phyloP scores from a whole-genome alignment of 1,140 invertebrate genomes.

The Acromyrmex charruanus region DNA sequence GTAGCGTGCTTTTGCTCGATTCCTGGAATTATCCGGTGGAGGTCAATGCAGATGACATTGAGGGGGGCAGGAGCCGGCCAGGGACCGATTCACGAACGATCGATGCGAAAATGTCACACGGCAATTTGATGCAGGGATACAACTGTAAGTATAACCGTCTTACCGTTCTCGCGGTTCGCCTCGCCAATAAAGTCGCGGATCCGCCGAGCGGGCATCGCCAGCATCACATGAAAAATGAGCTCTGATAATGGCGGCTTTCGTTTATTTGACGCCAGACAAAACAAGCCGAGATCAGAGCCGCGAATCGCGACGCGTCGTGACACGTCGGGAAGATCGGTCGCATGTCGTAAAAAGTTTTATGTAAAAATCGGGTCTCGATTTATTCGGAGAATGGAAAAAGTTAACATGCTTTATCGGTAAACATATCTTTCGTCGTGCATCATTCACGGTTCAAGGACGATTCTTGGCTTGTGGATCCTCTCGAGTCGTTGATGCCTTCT shows the following conservation, averaged over 20 bases:
- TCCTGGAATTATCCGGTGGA: constrained; percentile 32
- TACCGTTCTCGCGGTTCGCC: not conserved
- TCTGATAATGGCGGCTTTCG: constrained; percentile 83
- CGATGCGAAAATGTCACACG: constrained; percentile 74
- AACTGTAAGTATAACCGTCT: constrained; percentile 76
- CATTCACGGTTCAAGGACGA: not conserved
- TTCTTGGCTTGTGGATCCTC: constrained; percentile 5
- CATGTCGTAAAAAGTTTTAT: not conserved
- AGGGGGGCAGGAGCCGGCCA: constrained; percentile 11
- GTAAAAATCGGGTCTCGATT: too few species aligned
- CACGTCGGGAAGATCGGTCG: constrained; percentile 9
- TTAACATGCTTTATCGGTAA: not conserved
- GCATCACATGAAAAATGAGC: constrained; percentile 75
- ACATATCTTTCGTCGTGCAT: not conserved
- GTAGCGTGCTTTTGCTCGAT: not conserved
- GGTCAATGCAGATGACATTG: constrained; percentile 70
- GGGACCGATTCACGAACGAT: constrained; percentile 52
- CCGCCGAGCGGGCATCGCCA: constrained; percentile 13
- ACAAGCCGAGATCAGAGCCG: constrained; percentile 68
- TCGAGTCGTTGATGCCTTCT: not conserved
- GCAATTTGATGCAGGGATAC: constrained; percentile 75
- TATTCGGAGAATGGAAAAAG: not conserved
- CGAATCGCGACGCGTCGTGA: constrained; percentile 50
- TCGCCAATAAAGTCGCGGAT: constrained; percentile 3
- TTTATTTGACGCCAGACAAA: constrained; percentile 80